Evolutionary conservation across 37 sponge, comb jelly and placozoan genomes (phyloP), one percentile per base, ranked within the genome.

Genomic region (Cladorhizidae sp.): DNA sequence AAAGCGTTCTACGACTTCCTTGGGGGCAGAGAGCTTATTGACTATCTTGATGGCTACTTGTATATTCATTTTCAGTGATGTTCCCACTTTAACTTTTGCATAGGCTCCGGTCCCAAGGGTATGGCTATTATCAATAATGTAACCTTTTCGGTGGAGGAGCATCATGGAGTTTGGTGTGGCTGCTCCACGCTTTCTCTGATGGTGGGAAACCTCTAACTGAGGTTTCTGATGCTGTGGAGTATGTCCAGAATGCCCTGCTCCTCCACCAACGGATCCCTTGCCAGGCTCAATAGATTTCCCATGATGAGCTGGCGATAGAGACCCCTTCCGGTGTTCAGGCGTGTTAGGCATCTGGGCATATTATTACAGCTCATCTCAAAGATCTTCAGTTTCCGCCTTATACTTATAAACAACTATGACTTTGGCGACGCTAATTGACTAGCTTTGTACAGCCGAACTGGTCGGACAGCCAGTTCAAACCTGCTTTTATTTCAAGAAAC

Each of bases 31-130:
- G 64, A 79, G 89, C 79, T 82, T 90, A 70, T 88, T 74, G 39
- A 97, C 80, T 1, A 97, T 92, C 69, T 97, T 97, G 28, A 97
- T 73, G 18, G 98, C 98, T 28, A 97, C 95, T 67, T 80, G 83
- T 32, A 59, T 73, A 57, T 85, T 84, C 75, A 87, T 64, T 37
- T 71, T 50, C 56, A 83, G 21, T 42, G 86, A 37, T 43, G 71
- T 71, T 37, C 92, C 90, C 14, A 57, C 67, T 56, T 92, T 92
- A 62, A 98, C 98, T 83, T 98, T 98, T 59, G 87, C 98, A 77
- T 98, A 98, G 23, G 95, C 91, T 22, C 98, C 98, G 12, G 75
- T 88, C 39, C 98, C 98, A 7, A 94, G 75, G 1, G 95, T 91
- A 33, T 76, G 74, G 18, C 84, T 79, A 3, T 45, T 38, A 36